phyloP scores from a whole-genome alignment of 92 coral and sea anemone species.

The Zoanthus sociatus region DNA sequence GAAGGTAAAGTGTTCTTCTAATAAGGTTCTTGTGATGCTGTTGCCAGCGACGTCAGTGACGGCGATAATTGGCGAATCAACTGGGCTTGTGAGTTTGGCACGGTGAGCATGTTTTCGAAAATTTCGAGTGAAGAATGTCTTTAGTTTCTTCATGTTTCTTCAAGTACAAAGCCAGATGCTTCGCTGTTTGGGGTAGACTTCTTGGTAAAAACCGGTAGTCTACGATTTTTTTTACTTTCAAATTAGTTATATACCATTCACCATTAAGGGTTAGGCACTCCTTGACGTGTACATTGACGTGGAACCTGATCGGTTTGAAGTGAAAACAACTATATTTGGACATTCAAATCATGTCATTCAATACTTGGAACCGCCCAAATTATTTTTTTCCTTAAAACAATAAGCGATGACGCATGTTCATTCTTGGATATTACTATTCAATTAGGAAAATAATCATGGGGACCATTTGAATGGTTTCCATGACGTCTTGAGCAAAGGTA shows the following conservation, averaged over 20 bases:
- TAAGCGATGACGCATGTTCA: too few species aligned
- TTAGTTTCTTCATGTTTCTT: background rate
- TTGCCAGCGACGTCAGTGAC: background rate
- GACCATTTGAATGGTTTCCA: too few species aligned
- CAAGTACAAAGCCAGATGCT: background rate
- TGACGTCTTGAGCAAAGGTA: too few species aligned
- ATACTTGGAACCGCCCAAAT: too few species aligned
- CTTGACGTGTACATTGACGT: background rate
- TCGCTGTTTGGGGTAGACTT: background rate
- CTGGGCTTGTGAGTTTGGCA: too few species aligned
- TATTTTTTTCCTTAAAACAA: too few species aligned
- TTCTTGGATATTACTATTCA: too few species aligned
- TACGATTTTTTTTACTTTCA: background rate
- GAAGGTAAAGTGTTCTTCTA: background rate
- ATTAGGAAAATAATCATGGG: too few species aligned
- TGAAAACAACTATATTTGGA: background rate
- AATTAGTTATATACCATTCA: background rate
- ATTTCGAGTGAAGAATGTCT: background rate
- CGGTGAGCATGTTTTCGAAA: background rate
- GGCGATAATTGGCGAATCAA: background rate
- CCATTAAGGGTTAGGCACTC: background rate
- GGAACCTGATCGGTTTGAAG: too few species aligned
- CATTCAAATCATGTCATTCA: too few species aligned
- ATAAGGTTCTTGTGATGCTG: background rate
- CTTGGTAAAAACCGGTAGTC: background rate